Base-by-base conservation (phyloP, 2,113 vertebrate genomes). In the Anolis sagrei region DNA sequence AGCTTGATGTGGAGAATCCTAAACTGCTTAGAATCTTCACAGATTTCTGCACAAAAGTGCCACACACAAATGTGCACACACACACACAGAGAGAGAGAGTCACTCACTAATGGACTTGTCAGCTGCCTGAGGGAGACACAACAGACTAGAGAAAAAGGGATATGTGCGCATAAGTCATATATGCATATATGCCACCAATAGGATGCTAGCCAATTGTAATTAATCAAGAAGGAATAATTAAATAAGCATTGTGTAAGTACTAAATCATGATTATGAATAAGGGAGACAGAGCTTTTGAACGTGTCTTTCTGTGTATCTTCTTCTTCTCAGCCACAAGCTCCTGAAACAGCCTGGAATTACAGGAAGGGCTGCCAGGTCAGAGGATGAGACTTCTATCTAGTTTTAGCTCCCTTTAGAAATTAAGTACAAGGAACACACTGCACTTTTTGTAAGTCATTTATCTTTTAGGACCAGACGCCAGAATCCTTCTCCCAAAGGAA, bases 401-500 rank as follows among this genome's bases (percentile, higher is more conserved):
- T 36, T 68, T 68, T 54, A 54, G 49, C 23, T 61, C 34, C 82
- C 6, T 76, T 21, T 58, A 16, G 44, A 68, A 51, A 84, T 84
- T 27, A 66, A 62, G 77, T 18, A 7, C 29, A 69, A 77, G 79
- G 29, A 29, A 32, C 29, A 29, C 34, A 29, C 27, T 48, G 11
- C 62, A 77, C 27, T 36, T 23, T 49, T 51, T 19, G 64, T 4
- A 19, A 51, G 4, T 21, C n/a, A 58, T 36, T 81, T 75, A 87
- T 86, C 62, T 90, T 80, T 82, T 2, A 0, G 64, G 69, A 58
- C 21, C 75, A 80, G 75, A 86, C 62, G 84, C 88, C 74, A 77
- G 25, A 23, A 11, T 21, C 64, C 10, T 78, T 85, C 75, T 70
- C 83, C 48, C 62, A 1, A 11, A 21, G 76, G 9, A 83, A 77